Evolutionary conservation across 1,140 invertebrate species (phyloP).

Genomic region (Eumaeus atala): DNA sequence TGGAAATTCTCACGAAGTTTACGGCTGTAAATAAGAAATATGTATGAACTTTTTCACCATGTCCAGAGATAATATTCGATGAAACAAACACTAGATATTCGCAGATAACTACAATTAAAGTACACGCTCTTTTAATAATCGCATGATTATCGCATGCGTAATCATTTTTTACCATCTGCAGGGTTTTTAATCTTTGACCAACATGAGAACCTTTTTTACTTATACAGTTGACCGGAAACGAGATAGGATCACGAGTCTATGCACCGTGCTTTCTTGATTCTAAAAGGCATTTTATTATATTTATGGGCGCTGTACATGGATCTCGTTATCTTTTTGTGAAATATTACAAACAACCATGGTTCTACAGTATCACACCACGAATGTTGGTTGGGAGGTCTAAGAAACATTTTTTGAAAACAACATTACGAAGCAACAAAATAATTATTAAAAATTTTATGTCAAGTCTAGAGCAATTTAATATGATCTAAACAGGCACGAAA

Average conservation of each 20-base stretch:
- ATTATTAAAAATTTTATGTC: no score
- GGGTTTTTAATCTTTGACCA: constrained; percentile 35
- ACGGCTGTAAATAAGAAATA: no score
- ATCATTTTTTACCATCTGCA: constrained; percentile 18
- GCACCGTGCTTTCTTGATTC: constrained; percentile 37
- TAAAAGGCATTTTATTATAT: constrained; percentile 36
- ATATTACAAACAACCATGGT: constrained; percentile 1
- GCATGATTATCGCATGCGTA: constrained; percentile 6
- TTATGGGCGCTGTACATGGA: constrained; percentile 1
- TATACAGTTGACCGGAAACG: constrained; percentile 59
- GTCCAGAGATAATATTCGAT: no score
- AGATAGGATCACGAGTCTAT: constrained; percentile 58
- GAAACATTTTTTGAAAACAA: no score
- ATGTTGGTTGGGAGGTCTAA: no score
- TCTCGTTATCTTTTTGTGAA: neutral
- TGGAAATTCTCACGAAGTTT: no score
- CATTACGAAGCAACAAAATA: no score
- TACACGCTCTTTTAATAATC: neutral
- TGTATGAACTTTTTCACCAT: no score
- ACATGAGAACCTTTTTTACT: constrained; percentile 50
- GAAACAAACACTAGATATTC: no score
- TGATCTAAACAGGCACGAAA: no score
- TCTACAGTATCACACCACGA: no score
- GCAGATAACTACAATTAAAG: neutral
- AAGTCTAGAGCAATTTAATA: no score